These are phyloP conservation scores for Lepilemur septentrionalis DNA, from an alignment of 2,797 vertebrate genomes.

Conservation along the genomic window DNA sequence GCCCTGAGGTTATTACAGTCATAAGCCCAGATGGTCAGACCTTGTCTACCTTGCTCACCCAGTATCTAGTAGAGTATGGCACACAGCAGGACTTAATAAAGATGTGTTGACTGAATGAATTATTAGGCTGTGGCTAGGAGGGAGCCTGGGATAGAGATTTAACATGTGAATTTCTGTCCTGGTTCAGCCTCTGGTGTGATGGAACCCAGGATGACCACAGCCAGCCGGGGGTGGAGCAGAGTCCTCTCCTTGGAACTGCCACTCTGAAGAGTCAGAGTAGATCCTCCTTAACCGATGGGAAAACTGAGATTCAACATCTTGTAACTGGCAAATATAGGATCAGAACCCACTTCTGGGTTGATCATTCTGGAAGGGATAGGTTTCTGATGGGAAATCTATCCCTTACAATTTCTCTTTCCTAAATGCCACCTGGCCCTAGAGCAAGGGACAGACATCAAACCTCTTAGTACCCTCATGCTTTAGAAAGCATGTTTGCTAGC, in stretches of 20 bases:
- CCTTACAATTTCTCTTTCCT: background rate
- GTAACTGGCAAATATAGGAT: background rate
- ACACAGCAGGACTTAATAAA: background rate
- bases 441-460: background rate
- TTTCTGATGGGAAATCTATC: background rate
- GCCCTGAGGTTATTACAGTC: background rate
- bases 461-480: background rate
- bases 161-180: background rate
- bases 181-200: background rate
- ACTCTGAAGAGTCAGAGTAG: background rate
- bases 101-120: background rate
- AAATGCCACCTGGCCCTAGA: background rate
- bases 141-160: background rate
- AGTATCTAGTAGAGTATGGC: background rate
- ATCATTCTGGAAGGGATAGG: background rate
- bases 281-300: background rate
- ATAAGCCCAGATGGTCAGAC: background rate
- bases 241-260: background rate
- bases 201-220: background rate
- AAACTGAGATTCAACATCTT: background rate
- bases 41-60: background rate
- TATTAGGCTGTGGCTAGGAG: background rate
- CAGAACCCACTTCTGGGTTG: background rate
- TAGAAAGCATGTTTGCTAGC: background rate
- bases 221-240: background rate